Evolutionary conservation across 2,113 vertebrate species (phyloP).

Genomic region (Nematolebias whitei): DNA sequence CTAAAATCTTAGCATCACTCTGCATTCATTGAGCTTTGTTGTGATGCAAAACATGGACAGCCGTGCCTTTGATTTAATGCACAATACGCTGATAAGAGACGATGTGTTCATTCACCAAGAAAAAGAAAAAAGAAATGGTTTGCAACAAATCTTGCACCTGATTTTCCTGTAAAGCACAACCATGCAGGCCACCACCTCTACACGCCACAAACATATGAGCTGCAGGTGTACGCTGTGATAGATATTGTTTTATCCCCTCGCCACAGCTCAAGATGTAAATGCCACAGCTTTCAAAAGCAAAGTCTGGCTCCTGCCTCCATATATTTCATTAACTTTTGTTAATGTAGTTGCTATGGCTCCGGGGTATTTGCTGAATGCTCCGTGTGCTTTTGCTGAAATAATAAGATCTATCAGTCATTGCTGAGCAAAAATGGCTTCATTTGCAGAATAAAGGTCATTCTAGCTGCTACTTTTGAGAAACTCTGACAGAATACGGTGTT

Average conservation of each 20-base stretch:
- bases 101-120: slow-evolving; percentile 2
- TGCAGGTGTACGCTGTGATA: slow-evolving; percentile 19
- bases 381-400: slow-evolving; percentile 80
- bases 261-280: slow-evolving; percentile 65
- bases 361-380: slow-evolving; percentile 77
- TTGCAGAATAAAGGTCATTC: slow-evolving; percentile 84
- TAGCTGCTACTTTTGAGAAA: slow-evolving; percentile 65
- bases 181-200: slow-evolving; percentile 6
- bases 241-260: slow-evolving; percentile 31
- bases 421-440: slow-evolving; percentile 76
- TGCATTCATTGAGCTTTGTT: slow-evolving; percentile 53
- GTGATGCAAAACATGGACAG: slow-evolving; percentile 32
- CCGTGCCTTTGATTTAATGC: slow-evolving; percentile 6
- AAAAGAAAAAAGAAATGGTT: neutral
- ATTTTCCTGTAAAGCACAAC: slow-evolving; percentile 2
- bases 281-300: slow-evolving; percentile 68
- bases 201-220: slow-evolving; percentile 12
- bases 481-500: slow-evolving; percentile 50
- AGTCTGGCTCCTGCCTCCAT: slow-evolving; percentile 58
- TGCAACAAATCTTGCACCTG: slow-evolving; percentile 1
- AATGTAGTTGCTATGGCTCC: slow-evolving; percentile 76
- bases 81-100: slow-evolving; percentile 3
- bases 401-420: slow-evolving; percentile 80
- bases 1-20: slow-evolving; percentile 49
- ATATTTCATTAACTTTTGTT: slow-evolving; percentile 82